A percentile compares a stretch with the other conserved stretches of the same genome.
phyloP scores from a whole-genome alignment of 2,888 invertebrate species.

The Dioctria rufipes region DNA sequence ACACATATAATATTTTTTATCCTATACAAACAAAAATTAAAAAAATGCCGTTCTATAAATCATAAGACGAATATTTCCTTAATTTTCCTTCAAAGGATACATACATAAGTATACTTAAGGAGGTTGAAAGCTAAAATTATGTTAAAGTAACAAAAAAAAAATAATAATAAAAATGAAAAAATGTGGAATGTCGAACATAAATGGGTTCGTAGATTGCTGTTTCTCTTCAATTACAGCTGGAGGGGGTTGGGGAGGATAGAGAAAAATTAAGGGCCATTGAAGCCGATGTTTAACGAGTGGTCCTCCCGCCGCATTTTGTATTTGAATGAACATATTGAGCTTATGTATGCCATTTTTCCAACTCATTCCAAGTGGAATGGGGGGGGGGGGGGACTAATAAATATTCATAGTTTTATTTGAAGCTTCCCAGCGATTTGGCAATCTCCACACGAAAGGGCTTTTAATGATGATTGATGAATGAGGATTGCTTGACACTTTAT shows the following conservation, averaged over 20 bases:
- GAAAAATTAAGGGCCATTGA: slow-evolving; percentile 38
- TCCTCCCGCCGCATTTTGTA: slow-evolving; percentile 19
- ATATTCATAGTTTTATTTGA: slow-evolving; percentile 49
- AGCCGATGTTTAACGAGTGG: slow-evolving; percentile 9
- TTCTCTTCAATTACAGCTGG: slow-evolving; percentile 18
- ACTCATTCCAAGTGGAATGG: slow-evolving; percentile 3
- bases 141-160: not conserved
- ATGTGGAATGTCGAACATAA: slow-evolving; percentile 17
- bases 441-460: slow-evolving; percentile 13
- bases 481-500: slow-evolving; percentile 32
- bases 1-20: no score
- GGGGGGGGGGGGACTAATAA: slow-evolving; percentile 24
- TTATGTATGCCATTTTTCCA: slow-evolving; percentile 9
- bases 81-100: not conserved
- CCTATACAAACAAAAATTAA: no score
- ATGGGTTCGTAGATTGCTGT: slow-evolving; percentile 26
- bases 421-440: not conserved
- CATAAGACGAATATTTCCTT: not conserved
- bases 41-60: not conserved
- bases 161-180: slow-evolving; percentile 8
- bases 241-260: not conserved
- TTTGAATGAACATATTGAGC: slow-evolving; percentile 24
- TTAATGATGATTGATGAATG: slow-evolving; percentile 47
- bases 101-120: no score
- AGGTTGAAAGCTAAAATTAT: not conserved